Percentiles rank a stretch among this genome's conserved stretches.
Conservation (phyloP, 2,113 vertebrate species). For the Willisornis vidua region DNA sequence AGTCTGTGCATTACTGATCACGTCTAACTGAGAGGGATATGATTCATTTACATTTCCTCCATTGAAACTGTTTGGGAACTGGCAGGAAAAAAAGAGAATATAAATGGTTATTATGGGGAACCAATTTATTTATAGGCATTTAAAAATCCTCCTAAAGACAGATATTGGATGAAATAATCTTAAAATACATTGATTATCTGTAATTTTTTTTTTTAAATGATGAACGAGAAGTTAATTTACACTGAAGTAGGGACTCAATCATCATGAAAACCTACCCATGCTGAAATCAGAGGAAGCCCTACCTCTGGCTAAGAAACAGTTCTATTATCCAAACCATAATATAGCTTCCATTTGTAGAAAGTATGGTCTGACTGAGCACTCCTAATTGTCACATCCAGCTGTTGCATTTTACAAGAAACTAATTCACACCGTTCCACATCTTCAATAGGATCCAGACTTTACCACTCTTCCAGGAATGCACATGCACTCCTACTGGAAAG, state of each 20-base stretch:
- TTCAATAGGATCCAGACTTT: background rate
- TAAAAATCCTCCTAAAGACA: background rate
- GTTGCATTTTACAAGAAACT: conserved; percentile 3
- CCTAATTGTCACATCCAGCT: background rate
- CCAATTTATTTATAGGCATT: background rate
- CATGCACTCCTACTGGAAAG: background rate
- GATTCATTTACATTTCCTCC: conserved; percentile 70
- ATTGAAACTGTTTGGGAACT: conserved; percentile 76
- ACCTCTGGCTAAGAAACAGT: background rate
- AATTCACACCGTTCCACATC: background rate
- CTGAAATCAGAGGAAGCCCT: background rate
- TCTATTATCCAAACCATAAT: background rate
- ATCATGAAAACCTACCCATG: background rate
- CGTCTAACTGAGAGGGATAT: conserved; percentile 68
- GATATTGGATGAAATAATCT: background rate
- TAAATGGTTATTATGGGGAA: conserved; percentile 17
- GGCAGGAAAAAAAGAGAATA: conserved; percentile 33
- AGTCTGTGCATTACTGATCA: conserved; percentile 59
- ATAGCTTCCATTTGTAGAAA: background rate
- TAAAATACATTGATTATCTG: background rate
- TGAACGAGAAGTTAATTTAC: background rate
- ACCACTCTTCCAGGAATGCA: background rate
- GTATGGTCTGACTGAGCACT: background rate
- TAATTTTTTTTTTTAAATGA: background rate
- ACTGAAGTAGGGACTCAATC: background rate